Percentiles rank a stretch among this genome's conserved stretches.
These are phyloP conservation scores for Peucedramus taeniatus DNA, from an alignment of 2,113 vertebrate genomes.

Conservation along the genomic window DNA sequence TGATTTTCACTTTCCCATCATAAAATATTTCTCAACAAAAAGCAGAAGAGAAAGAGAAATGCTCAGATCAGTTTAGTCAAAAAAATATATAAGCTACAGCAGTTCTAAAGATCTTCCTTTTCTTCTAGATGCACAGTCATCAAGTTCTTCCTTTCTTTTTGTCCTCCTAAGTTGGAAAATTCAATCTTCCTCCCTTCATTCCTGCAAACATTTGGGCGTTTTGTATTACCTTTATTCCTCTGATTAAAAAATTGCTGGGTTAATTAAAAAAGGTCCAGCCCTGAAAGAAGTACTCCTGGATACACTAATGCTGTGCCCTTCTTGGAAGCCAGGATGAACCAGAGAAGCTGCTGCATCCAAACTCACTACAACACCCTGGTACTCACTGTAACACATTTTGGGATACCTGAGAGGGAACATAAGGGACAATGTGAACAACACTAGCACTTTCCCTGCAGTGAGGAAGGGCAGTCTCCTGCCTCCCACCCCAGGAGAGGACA, in stretches of 20 bases:
- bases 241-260: neutral
- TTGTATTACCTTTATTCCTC: neutral
- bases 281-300: neutral
- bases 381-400: accelerated
- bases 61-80: neutral
- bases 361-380: no score
- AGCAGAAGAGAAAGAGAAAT: neutral
- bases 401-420: neutral
- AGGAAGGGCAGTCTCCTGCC: neutral
- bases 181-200: neutral
- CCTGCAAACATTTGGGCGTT: neutral
- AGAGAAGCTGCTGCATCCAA: accelerated
- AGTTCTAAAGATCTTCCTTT: neutral
- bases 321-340: neutral
- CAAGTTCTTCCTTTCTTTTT: neutral
- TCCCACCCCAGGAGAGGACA: neutral
- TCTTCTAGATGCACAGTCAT: neutral
- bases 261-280: neutral
- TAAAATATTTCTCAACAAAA: neutral
- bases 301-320: neutral
- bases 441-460: accelerated
- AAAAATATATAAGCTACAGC: neutral
- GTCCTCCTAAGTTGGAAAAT: neutral
- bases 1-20: neutral
- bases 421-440: neutral